Evolutionary conservation across 2,888 invertebrate genomes (phyloP).

Genomic region (Nudaria mundana): DNA sequence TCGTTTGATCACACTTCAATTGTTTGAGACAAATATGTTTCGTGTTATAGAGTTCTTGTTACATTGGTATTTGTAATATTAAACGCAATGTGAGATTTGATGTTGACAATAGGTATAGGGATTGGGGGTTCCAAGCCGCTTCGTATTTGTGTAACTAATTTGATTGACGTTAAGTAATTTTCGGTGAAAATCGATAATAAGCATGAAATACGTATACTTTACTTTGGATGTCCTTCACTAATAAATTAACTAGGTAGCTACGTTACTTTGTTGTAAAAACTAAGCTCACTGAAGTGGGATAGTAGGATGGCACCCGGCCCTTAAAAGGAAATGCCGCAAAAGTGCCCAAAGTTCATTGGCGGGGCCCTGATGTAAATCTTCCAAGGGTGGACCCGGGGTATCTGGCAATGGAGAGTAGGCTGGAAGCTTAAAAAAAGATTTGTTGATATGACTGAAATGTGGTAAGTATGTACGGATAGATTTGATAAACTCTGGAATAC

Average conservation of each 20-base stretch:
- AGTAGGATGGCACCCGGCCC: too few species aligned
- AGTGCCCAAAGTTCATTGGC: too few species aligned
- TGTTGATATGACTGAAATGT: too few species aligned
- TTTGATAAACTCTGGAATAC: too few species aligned
- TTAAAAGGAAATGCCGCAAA: too few species aligned
- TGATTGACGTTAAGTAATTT: slow-evolving; percentile 5
- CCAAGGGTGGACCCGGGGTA: too few species aligned
- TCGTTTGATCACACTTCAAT: slow-evolving; percentile 4
- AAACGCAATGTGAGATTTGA: slow-evolving; percentile 30
- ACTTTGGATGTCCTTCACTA: background rate
- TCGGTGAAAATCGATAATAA: background rate
- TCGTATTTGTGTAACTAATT: slow-evolving; percentile 11
- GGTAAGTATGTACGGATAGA: too few species aligned
- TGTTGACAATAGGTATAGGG: slow-evolving; percentile 29
- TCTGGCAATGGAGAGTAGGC: too few species aligned
- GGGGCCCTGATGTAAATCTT: too few species aligned
- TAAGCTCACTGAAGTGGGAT: too few species aligned
- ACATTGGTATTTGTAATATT: slow-evolving; percentile 32
- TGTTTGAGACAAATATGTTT: slow-evolving; percentile 1
- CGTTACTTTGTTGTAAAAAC: background rate
- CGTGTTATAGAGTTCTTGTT: slow-evolving; percentile 16
- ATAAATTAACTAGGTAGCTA: background rate
- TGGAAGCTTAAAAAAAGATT: too few species aligned
- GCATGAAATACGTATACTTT: background rate
- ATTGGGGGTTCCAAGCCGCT: slow-evolving; percentile 15